Percentiles rank a stretch among this genome's conserved stretches.
Evolutionary conservation across 2,888 invertebrate species (phyloP).

Genomic region (Lepas anatifera): DNA sequence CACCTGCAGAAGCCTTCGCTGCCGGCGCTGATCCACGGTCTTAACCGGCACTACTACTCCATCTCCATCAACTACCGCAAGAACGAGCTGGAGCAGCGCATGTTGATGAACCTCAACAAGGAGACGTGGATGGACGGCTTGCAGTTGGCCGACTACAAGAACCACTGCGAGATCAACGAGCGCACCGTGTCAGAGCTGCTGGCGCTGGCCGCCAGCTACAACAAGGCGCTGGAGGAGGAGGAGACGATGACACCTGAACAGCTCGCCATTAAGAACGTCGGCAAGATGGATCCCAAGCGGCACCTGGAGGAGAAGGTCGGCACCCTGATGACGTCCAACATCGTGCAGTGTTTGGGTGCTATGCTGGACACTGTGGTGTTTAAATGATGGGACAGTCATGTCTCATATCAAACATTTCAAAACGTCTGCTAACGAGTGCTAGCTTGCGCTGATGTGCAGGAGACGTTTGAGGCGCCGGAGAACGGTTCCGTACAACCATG

Average conservation of each 20-base stretch:
- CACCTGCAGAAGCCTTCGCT: slow-evolving; percentile 98
- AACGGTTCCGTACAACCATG: no score
- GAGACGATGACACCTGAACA: slow-evolving; percentile 99
- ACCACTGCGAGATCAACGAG: slow-evolving; percentile 87
- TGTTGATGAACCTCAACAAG: slow-evolving; percentile 96
- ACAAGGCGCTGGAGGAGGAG: slow-evolving; percentile 88
- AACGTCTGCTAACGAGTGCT: no score
- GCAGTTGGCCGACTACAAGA: slow-evolving; percentile 76
- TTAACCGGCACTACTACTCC: slow-evolving; percentile 98
- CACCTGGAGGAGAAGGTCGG: slow-evolving; percentile 97
- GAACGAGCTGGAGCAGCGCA: slow-evolving; percentile 97
- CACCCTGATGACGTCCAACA: slow-evolving; percentile 90
- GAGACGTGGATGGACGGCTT: slow-evolving; percentile 96
- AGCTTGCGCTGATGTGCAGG: no score
- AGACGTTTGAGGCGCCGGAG: no score
- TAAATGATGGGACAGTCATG: no score
- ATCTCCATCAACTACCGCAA: slow-evolving; percentile 99
- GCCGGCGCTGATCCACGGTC: slow-evolving; percentile 91
- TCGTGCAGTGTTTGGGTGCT: slow-evolving; percentile 93
- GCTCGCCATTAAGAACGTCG: slow-evolving; percentile 97
- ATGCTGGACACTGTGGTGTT: slow-evolving; percentile 89
- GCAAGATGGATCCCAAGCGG: slow-evolving; percentile 96
- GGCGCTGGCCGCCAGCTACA: slow-evolving; percentile 93
- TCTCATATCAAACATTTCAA: no score
- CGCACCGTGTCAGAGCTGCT: slow-evolving; percentile 92